These are phyloP conservation scores for Cheilosia variabilis DNA, from an alignment of 2,888 invertebrate genomes.

Conservation along the genomic window DNA sequence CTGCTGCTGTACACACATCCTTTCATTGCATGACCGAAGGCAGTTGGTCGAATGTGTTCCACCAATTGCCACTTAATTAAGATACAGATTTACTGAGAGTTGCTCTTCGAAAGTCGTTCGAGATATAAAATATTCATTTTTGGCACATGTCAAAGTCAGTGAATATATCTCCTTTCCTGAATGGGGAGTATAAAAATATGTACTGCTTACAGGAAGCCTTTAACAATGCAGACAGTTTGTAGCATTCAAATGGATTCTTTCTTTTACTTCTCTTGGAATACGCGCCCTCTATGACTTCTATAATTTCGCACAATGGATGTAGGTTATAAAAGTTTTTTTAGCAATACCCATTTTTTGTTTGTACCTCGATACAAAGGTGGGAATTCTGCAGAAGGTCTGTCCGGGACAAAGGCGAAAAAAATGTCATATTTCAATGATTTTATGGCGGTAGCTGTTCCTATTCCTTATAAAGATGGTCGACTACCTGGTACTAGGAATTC, in stretches of 20 bases:
- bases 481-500: constrained; percentile 40
- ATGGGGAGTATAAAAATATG: neutral
- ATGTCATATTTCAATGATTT: constrained; percentile 64
- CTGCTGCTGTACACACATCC: constrained; percentile 7
- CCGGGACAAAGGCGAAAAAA: constrained; percentile 23
- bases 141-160: constrained; percentile 44
- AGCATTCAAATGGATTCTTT: neutral
- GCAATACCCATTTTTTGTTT: constrained; percentile 1
- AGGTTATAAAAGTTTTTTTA: constrained; percentile 7
- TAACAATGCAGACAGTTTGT: constrained; percentile 2
- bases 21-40: constrained; percentile 59
- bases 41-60: constrained; percentile 43
- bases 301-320: neutral
- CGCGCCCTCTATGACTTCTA: constrained; percentile 7
- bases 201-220: neutral
- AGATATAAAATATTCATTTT: constrained; percentile 50
- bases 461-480: neutral
- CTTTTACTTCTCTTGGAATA: neutral
- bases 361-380: constrained; percentile 14
- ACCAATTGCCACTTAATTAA: constrained; percentile 64
- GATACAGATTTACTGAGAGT: constrained; percentile 51
- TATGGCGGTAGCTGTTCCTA: constrained; percentile 34
- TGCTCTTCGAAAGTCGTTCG: constrained; percentile 2
- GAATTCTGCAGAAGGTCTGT: constrained; percentile 28
- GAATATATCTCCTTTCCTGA: neutral